Conservation (phyloP, 2,888 invertebrate genomes). For the Acleris sparsana region DNA sequence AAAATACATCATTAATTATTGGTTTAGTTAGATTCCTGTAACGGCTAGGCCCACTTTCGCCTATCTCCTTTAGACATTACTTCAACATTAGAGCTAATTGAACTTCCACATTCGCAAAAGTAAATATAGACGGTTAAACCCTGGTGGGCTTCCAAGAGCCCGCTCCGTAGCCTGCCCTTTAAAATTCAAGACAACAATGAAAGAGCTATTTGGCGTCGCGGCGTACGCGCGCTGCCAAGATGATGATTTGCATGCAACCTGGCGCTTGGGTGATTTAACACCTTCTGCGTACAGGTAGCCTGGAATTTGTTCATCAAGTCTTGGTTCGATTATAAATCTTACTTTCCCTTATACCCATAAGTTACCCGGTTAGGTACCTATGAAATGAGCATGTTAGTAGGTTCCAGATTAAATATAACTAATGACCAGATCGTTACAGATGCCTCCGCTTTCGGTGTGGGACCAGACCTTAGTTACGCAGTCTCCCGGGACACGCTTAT, state of each 20-base stretch:
- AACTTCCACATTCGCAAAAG: not conserved
- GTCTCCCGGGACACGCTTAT: not conserved
- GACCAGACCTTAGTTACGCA: not conserved
- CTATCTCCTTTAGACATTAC: too few species aligned
- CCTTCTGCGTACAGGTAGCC: constrained; percentile 10
- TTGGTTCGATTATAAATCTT: not conserved
- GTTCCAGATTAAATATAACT: not conserved
- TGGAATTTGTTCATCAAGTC: constrained; percentile 25
- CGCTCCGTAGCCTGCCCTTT: constrained; percentile 23
- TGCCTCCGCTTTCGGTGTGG: not conserved
- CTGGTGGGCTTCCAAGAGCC: constrained; percentile 2
- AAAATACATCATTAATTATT: too few species aligned
- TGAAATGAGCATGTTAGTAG: too few species aligned
- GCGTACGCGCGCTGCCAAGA: constrained; percentile 29
- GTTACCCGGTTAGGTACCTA: too few species aligned
- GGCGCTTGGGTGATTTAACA: constrained; percentile 26
- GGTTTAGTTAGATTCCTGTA: too few species aligned
- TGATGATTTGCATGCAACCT: constrained; percentile 30
- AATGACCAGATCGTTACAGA: not conserved
- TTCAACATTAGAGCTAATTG: too few species aligned
- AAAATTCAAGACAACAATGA: constrained; percentile 35
- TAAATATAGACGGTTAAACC: constrained; percentile 17
- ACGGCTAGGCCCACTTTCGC: too few species aligned
- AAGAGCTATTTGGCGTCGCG: constrained; percentile 33
- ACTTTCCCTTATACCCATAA: too few species aligned